Evolutionary conservation across 1,140 invertebrate species (phyloP).

Genomic region (Trypoxylus dichotomus): DNA sequence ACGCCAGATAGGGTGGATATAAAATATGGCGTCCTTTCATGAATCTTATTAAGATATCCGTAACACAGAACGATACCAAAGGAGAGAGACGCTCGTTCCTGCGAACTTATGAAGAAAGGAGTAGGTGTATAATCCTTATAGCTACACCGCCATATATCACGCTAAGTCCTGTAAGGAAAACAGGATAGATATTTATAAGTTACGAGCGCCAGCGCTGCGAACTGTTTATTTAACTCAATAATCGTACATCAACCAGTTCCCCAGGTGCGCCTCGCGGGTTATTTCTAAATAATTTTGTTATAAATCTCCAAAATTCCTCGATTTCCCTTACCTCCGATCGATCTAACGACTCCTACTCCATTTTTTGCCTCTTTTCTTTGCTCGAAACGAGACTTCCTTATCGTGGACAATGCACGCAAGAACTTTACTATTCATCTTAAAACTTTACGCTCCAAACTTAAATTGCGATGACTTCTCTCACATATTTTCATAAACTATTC

Average conservation of each 20-base stretch:
- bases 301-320: constrained; percentile 11
- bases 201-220: constrained; percentile 48
- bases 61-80: constrained; percentile 53
- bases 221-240: constrained; percentile 56
- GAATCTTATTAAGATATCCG: constrained; percentile 73
- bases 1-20: constrained; percentile 59
- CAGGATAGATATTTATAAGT: constrained; percentile 56
- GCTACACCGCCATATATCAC: constrained; percentile 55
- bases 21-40: constrained; percentile 72
- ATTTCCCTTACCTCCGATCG: background rate
- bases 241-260: constrained; percentile 49
- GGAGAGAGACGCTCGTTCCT: constrained; percentile 44
- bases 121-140: constrained; percentile 56
- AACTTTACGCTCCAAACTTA: background rate
- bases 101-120: constrained; percentile 56
- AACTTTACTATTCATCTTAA: constrained; percentile 25
- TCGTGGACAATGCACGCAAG: constrained; percentile 13
- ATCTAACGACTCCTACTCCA: background rate
- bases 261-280: constrained; percentile 23
- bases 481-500: constrained; percentile 6
- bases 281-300: constrained; percentile 22
- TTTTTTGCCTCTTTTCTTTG: background rate
- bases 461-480: background rate
- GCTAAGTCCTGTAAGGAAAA: constrained; percentile 55
- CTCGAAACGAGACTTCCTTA: background rate